These are phyloP conservation scores for Mus musculus DNA, from an alignment of 2,113 vertebrate species.

Conservation along the genomic window DNA sequence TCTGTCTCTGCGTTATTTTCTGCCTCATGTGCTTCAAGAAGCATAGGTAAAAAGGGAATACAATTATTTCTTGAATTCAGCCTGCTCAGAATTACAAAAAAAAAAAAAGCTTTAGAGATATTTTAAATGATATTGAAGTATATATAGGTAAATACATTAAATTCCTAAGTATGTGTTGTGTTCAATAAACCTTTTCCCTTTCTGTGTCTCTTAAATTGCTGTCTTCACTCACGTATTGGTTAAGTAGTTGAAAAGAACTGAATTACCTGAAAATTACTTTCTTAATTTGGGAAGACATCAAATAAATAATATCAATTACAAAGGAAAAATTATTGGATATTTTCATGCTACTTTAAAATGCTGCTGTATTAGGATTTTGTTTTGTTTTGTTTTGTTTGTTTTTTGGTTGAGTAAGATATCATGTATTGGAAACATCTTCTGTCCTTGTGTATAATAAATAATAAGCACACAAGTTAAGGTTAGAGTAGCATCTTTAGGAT, in stretches of 20 bases:
- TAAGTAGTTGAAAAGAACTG: conserved; percentile 9
- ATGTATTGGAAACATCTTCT: background rate
- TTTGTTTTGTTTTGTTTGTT: too few relatives aligned
- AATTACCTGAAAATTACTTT: conserved; percentile 20
- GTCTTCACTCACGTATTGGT: conserved; percentile 10
- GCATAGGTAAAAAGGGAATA: background rate
- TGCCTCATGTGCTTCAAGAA: conserved; percentile 6
- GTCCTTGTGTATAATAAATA: background rate
- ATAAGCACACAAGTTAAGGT: background rate
- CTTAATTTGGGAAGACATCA: background rate
- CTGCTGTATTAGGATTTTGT: background rate
- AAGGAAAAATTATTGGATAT: background rate
- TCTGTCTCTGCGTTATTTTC: background rate
- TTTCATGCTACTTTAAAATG: background rate
- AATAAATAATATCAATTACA: conserved; percentile 25
- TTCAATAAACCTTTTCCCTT: background rate
- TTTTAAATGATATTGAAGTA: background rate
- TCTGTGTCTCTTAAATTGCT: background rate
- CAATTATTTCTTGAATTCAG: conserved; percentile 21
- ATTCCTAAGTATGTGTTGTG: conserved; percentile 24
- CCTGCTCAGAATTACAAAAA: background rate
- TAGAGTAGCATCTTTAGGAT: background rate
- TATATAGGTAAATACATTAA: background rate
- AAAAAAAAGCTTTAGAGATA: background rate
- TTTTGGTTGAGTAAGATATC: background rate